Evolutionary conservation across 2,888 invertebrate genomes (phyloP), one percentile per base, ranked within the genome.

Genomic region (Euphydryas editha): DNA sequence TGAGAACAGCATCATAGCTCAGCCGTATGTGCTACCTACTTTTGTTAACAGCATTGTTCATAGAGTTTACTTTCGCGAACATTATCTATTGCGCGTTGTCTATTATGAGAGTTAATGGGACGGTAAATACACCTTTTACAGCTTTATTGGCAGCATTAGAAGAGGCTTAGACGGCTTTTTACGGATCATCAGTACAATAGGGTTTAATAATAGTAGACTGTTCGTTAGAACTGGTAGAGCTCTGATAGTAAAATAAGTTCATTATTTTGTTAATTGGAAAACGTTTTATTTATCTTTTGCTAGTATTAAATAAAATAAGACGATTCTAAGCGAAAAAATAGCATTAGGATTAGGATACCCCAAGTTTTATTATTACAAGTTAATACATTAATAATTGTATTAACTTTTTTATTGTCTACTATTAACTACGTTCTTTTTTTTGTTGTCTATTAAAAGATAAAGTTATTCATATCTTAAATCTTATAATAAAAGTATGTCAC

Each of bases 81-180:
- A 63, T 72, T 70, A 70, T 73, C 71, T 70, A 49, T 68, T 59
- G 42, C 67, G 66, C 62, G 65, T 58, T 59, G 65, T 71, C 75
- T 62, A 72, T 74, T 74, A 74, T 67, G 65, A 74, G 71, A 74
- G 75, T 78, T 78, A 82, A 85, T 82, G 80, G 79, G 77, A 78
- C 78, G 78, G 80, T 79, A 85, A 84, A 85, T 83, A 82, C 81
- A 82, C 73, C 81, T 85, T 83, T 84, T 80, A 83, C 81, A 85
- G 80, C 80, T 87, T 87, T 87, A 87, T 86, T 83, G 81, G 83
- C 78, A 80, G 84, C 82, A 87, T 89, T 87, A 88, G 86, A 85
- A 83, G 81, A 79, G 80, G 77, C 81, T 80, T 78, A 79, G 76
- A 70, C 78, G 78, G 78, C 84, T 85, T 85, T 85, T 87, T 87